A percentile compares a stretch with the other conserved stretches of the same genome.
These are phyloP conservation scores for Phengaris alcon DNA, from an alignment of 2,888 invertebrate genomes.

Conservation along the genomic window DNA sequence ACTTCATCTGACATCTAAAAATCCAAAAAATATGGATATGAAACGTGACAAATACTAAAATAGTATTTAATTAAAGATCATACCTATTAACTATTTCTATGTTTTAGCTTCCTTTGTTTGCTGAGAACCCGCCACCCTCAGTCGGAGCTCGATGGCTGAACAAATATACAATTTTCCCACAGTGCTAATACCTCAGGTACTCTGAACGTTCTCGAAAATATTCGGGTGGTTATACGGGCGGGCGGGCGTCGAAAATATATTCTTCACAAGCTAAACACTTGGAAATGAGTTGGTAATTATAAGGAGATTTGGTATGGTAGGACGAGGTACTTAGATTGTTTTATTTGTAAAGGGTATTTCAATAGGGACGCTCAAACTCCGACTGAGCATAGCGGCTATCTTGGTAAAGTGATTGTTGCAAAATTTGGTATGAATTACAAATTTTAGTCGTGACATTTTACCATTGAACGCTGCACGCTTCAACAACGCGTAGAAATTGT, in stretches of 20 bases:
- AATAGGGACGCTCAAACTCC: no score
- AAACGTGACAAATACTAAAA: not conserved
- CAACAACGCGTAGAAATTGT: no score
- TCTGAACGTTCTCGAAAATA: conserved; percentile 24
- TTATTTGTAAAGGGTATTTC: no score
- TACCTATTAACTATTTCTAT: conserved; percentile 9
- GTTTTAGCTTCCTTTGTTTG: conserved; percentile 30
- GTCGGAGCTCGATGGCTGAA: conserved; percentile 47
- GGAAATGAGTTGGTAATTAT: not conserved
- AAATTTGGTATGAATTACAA: no score
- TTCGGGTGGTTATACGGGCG: conserved; percentile 29
- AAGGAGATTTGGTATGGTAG: no score
- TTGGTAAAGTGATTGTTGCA: no score
- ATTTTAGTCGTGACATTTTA: no score
- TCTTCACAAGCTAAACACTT: not conserved
- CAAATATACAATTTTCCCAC: conserved; percentile 60
- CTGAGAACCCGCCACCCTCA: conserved; percentile 34
- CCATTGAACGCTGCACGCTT: no score
- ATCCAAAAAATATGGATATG: not conserved
- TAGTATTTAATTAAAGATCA: conserved; percentile 16
- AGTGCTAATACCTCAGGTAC: conserved; percentile 50
- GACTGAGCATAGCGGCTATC: no score
- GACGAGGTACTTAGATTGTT: no score
- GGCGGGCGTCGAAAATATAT: conserved; percentile 5
- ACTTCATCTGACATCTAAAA: no score